Evolutionary conservation across 1,140 invertebrate species (phyloP), one percentile per base, ranked within the genome.

Genomic region (Oncopeltus fasciatus): DNA sequence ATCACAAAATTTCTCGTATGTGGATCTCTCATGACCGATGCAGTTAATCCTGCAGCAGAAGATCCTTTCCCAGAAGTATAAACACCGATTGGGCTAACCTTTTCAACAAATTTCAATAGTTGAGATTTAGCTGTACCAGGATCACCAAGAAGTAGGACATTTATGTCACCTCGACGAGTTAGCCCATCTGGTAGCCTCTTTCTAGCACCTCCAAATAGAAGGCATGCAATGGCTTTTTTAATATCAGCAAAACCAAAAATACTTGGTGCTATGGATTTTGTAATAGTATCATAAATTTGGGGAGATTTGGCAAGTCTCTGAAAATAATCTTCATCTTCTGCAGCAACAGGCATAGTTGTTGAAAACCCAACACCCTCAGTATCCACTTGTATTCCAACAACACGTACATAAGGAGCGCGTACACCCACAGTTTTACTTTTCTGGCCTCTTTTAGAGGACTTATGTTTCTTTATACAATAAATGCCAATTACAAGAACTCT

Each of bases 51-150:
- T 67, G 96, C 97, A 58, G 97, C 97, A 70, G 93, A 97, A 62
- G 93, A 97, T 0, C 96, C 97, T 79, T 99, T 99, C 1, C 96
- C 97, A 0, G 95, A 98, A 0, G 97, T 99, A 70, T 99, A 99
- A 4, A 98, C 88, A 14, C 86, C 94, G 70, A 98, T 92, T 0
- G 97, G 97, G 0, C 96, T 83, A 8, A 95, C 93, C 70, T 85
- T 86, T 74, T 99, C 94, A 1, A 97, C 95, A 76, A 99, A 99
- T 74, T 99, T 99, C 0, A 99, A 75, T 29, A 99, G 74, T 72
- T 99, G 97, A 20, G 92, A 96, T 72, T 99, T 99, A 8, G 97
- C 97, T 4, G 97, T 99, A 70, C 97, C 96, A 27, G 97, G 97
- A 79, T 99, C 97, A 61, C 97, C 97, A 2, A 99, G 76, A 57